Evolutionary conservation across 2,113 vertebrate species (phyloP).

Genomic region (Charadrius vociferus): DNA sequence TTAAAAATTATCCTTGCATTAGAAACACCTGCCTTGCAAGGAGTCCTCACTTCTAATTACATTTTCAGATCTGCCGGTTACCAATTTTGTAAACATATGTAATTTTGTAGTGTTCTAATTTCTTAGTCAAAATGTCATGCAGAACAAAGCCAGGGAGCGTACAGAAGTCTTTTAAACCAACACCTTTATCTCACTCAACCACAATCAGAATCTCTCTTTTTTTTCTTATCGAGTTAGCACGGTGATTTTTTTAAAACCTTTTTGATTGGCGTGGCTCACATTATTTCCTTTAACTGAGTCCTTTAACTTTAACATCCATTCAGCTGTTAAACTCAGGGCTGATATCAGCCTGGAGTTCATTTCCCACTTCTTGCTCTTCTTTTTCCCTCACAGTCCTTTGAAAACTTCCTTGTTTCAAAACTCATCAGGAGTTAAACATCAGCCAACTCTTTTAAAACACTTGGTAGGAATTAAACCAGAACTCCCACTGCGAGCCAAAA

Average conservation of each 20-base stretch:
- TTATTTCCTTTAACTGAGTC: background rate
- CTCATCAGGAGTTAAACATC: slow-evolving; percentile 9
- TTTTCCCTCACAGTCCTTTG: background rate
- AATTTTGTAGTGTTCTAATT: background rate
- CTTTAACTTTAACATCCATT: background rate
- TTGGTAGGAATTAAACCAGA: slow-evolving; percentile 30
- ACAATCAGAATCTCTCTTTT: background rate
- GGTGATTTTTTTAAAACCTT: background rate
- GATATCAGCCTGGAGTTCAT: background rate
- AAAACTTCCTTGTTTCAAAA: slow-evolving; percentile 4
- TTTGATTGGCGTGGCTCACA: background rate
- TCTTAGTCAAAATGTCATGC: background rate
- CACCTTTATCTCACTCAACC: background rate
- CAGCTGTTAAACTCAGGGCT: background rate
- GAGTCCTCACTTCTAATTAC: background rate
- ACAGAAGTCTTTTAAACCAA: background rate
- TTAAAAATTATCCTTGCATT: background rate
- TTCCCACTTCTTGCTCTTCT: background rate
- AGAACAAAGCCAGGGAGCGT: background rate
- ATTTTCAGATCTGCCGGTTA: background rate
- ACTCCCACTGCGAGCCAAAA: background rate
- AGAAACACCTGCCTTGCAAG: background rate
- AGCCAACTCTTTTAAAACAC: slow-evolving; percentile 1
- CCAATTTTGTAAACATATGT: background rate
- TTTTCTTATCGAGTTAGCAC: background rate